Evolutionary conservation across 2,888 invertebrate species (phyloP).

Genomic region (Noctua janthina): DNA sequence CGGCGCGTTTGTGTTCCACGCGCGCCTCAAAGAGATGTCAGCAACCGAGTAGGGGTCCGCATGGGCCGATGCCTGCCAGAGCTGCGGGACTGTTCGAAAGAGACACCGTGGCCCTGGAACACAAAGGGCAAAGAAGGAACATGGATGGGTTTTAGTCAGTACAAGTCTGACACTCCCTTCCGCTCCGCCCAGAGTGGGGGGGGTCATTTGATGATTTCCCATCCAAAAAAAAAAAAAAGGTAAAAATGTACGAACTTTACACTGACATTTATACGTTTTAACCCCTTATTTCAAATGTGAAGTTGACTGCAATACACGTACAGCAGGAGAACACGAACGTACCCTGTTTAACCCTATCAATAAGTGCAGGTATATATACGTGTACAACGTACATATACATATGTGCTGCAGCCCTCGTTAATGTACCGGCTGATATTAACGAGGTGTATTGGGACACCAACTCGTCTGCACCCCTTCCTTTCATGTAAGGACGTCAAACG

Average conservation of each 20-base stretch:
- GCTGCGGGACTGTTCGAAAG: too few relatives aligned
- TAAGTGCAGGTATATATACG: constrained; percentile 35
- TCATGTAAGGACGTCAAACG: constrained; percentile 84
- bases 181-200: too few relatives aligned
- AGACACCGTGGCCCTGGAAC: too few relatives aligned
- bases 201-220: too few relatives aligned
- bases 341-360: constrained; percentile 47
- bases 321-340: constrained; percentile 18
- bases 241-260: constrained; percentile 35
- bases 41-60: too few relatives aligned
- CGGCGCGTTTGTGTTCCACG: too few relatives aligned
- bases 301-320: constrained; percentile 14
- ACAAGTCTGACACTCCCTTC: too few relatives aligned
- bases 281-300: constrained; percentile 50
- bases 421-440: constrained; percentile 68
- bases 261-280: constrained; percentile 41
- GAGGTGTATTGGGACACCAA: constrained; percentile 78
- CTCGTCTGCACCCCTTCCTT: constrained; percentile 75
- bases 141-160: too few relatives aligned
- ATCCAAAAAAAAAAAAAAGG: too few relatives aligned
- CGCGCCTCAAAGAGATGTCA: too few relatives aligned
- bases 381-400: not conserved
- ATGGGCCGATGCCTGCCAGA: too few relatives aligned
- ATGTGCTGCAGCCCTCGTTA: constrained; percentile 51
- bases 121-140: too few relatives aligned